Evolutionary conservation across 1,140 invertebrate species (phyloP).

Genomic region (Cotesia vestalis): DNA sequence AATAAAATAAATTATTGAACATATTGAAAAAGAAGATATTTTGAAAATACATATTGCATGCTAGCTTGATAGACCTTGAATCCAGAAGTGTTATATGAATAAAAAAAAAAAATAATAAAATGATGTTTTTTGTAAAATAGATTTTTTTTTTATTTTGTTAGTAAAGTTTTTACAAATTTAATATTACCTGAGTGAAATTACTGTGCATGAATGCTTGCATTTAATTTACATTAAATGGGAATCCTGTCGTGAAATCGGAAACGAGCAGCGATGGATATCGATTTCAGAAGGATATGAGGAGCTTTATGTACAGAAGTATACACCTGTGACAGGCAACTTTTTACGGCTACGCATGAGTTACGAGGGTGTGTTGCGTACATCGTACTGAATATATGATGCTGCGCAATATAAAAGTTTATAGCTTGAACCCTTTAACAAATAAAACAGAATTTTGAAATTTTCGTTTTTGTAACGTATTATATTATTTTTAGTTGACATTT

Average conservation of each 20-base stretch:
- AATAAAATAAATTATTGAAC: too few relatives aligned
- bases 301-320: constrained; percentile 35
- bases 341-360: constrained; percentile 36
- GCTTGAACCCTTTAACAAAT: constrained; percentile 4
- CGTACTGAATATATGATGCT: constrained; percentile 30
- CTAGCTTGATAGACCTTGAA: too few relatives aligned
- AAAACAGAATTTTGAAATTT: constrained; percentile 21
- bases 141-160: too few relatives aligned
- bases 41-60: too few relatives aligned
- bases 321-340: constrained; percentile 41
- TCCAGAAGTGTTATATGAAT: too few relatives aligned
- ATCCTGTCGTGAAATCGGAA: background rate
- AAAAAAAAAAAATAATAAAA: too few relatives aligned
- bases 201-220: background rate
- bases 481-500: background rate
- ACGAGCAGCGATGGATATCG: constrained; percentile 19
- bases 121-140: too few relatives aligned
- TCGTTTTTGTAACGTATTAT: background rate
- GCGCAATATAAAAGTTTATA: constrained; percentile 31
- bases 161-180: too few relatives aligned
- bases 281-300: constrained; percentile 20
- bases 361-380: constrained; percentile 33
- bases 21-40: too few relatives aligned
- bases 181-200: too few relatives aligned
- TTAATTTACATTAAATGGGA: constrained; percentile 10